phyloP scores from a whole-genome alignment of 2,113 vertebrate species.

The Pangasianodon gigas region DNA sequence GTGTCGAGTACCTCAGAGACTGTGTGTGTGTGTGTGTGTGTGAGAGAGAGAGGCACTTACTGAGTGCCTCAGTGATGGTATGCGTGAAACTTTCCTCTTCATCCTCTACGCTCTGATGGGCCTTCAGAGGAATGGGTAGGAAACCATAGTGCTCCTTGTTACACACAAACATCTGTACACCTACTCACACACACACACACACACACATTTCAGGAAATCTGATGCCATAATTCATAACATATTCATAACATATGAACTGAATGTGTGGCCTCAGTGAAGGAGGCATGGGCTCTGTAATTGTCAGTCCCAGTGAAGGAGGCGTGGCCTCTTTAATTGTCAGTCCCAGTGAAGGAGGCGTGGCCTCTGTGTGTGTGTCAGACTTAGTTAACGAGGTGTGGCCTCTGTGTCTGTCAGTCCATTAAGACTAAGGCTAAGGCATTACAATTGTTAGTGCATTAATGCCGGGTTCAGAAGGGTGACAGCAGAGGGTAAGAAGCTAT shows the following conservation, averaged over 20 bases:
- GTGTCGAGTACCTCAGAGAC: not conserved
- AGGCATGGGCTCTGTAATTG: not conserved
- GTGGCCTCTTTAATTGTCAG: not conserved
- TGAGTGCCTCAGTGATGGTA: conserved; percentile 88
- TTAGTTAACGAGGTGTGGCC: too few species aligned
- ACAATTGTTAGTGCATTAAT: too few species aligned
- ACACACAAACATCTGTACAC: conserved; percentile 91
- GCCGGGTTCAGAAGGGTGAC: too few species aligned
- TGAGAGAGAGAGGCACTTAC: conserved; percentile 74
- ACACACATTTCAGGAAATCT: not conserved
- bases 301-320: not conserved
- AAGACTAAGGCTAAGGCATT: not conserved
- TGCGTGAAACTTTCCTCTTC: conserved; percentile 89
- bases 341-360: not conserved
- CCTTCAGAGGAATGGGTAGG: conserved; percentile 89
- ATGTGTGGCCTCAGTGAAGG: not conserved
- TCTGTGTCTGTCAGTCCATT: too few species aligned
- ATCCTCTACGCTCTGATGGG: conserved; percentile 85
- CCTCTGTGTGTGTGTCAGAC: not conserved
- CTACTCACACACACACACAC: conserved; percentile 60
- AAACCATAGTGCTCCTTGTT: conserved; percentile 94
- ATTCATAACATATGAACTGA: not conserved
- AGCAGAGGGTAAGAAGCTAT: too few species aligned
- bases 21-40: conserved; percentile 38
- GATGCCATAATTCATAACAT: not conserved